A percentile compares a stretch with the other conserved stretches of the same genome.
phyloP scores from a whole-genome alignment of 2,113 vertebrate species.

The Notothenia coriiceps region DNA sequence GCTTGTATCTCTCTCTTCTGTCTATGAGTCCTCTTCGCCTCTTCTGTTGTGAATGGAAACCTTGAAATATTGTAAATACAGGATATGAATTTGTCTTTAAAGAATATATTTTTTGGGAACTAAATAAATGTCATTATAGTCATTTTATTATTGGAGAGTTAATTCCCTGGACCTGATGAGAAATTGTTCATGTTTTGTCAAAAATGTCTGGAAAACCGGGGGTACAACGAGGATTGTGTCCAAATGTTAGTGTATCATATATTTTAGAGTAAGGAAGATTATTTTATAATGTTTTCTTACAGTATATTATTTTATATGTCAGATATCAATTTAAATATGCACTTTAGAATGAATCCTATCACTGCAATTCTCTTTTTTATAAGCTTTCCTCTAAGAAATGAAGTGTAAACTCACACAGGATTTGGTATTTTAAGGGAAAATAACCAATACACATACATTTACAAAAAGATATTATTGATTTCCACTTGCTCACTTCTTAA shows the following conservation, averaged over 20 bases:
- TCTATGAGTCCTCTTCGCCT: constrained; percentile 49
- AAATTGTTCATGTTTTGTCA: background rate
- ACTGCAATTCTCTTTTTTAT: constrained; percentile 1
- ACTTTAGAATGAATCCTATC: background rate
- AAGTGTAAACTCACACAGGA: background rate
- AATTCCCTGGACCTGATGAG: constrained; percentile 2
- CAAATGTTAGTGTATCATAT: too few relatives aligned
- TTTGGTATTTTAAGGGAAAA: background rate
- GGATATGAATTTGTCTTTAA: constrained; percentile 83
- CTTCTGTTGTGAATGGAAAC: constrained; percentile 76
- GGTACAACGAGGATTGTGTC: background rate
- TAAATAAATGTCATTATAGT: constrained; percentile 83
- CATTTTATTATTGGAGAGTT: constrained; percentile 69
- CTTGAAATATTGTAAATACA: constrained; percentile 80
- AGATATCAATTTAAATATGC: constrained; percentile 1
- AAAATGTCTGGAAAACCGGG: background rate
- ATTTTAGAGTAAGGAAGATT: too few relatives aligned
- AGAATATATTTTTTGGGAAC: constrained; percentile 83
- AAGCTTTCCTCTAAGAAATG: background rate
- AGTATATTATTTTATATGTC: background rate
- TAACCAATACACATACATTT: constrained; percentile 10
- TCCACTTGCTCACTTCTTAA: constrained; percentile 14
- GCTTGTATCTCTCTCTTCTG: constrained; percentile 62
- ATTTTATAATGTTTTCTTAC: background rate
- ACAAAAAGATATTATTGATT: constrained; percentile 3